Evolutionary conservation across 2,797 vertebrate species (phyloP).

Genomic region (Mycteria americana): DNA sequence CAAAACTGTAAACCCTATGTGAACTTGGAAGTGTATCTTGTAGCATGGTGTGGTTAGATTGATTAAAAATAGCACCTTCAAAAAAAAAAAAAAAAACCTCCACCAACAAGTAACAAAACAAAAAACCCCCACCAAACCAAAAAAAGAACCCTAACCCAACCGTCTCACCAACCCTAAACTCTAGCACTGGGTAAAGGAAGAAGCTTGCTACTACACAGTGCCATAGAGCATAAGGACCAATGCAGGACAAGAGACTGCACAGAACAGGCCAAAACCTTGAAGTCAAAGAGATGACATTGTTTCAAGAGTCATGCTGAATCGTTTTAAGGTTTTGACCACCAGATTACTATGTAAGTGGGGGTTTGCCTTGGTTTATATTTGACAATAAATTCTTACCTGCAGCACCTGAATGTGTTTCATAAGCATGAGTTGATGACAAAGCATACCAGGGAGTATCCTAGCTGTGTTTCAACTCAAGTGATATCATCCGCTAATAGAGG

Average conservation of each 20-base stretch:
- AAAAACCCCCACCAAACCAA: background rate
- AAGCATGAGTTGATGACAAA: slow-evolving; percentile 52
- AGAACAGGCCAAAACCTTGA: background rate
- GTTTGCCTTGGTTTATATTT: background rate
- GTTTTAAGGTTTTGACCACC: background rate
- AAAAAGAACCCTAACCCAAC: background rate
- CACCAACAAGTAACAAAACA: too few species aligned
- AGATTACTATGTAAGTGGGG: background rate
- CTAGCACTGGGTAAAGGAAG: background rate
- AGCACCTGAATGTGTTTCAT: background rate
- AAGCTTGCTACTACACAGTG: background rate
- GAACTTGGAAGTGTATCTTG: background rate
- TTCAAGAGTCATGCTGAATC: background rate
- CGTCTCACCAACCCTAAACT: background rate
- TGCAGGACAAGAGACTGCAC: background rate
- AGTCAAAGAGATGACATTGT: background rate
- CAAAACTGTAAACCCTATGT: background rate
- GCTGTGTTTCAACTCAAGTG: background rate
- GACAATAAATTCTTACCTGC: slow-evolving; percentile 30
- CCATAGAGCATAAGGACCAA: rapidly evolving
- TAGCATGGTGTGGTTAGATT: background rate
- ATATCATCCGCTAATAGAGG: slow-evolving; percentile 10
- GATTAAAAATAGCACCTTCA: background rate
- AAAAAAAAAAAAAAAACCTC: background rate
- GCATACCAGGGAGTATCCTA: slow-evolving; percentile 47